A percentile compares a stretch with the other conserved stretches of the same genome.
Conservation (phyloP, 2,113 vertebrate species). For the Tragelaphus scriptus region DNA sequence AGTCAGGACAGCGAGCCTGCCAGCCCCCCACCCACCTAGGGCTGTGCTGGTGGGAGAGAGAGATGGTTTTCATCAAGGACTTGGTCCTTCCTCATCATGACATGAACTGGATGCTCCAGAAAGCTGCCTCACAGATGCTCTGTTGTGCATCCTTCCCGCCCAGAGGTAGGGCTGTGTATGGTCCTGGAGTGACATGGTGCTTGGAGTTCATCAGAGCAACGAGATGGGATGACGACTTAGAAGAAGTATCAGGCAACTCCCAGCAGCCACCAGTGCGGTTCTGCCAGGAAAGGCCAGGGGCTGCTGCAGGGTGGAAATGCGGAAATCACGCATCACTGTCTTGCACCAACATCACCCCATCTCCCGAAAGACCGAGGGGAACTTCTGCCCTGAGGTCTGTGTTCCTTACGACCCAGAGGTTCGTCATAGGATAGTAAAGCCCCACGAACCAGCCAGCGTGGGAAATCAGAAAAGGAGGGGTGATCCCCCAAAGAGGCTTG, state of each 20-base stretch:
- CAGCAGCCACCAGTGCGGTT: neutral
- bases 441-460: neutral
- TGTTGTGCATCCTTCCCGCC: neutral
- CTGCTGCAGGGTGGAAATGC: accelerated
- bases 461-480: accelerated
- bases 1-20: slow-evolving; percentile 77
- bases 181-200: neutral
- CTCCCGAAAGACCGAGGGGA: neutral
- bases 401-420: neutral
- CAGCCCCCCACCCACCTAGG: slow-evolving; percentile 67
- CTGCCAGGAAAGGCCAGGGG: neutral
- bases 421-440: no score
- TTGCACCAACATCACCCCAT: neutral
- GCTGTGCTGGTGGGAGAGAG: neutral
- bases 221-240: neutral
- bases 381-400: neutral
- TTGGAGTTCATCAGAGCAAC: neutral
- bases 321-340: accelerated
- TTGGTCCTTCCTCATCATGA: neutral
- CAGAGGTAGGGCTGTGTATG: neutral
- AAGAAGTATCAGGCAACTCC: neutral
- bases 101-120: neutral
- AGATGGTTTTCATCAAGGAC: neutral
- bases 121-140: neutral
- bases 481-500: neutral